Base-by-base conservation (phyloP, 2,888 invertebrate species). In the Tachina fera region DNA sequence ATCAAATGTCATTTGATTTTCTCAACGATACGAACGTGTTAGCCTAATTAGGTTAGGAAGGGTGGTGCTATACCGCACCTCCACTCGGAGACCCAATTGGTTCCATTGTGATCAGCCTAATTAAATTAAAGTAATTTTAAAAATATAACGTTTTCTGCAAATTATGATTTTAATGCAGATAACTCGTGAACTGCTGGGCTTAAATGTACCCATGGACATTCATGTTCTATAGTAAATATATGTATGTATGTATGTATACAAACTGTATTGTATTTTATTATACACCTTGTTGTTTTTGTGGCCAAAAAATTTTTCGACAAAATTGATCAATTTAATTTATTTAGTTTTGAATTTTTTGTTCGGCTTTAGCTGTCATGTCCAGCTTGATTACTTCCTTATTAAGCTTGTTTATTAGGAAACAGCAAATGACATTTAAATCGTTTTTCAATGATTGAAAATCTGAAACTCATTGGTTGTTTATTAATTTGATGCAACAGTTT, bases 391-490 rank as follows among this genome's bases (percentile, higher is more conserved):
- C 70, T 82, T 75, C 58, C 63, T 70, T 74, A 82, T 85, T 82
- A 78, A 82, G 79, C 67, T 71, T 82, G 75, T 67, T 82, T 82
- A 79, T 82, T 79, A 82, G 75, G 60, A 82, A 61, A 82, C 14
- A 80, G 75, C 19, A 86, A 79, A 63, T 79, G 82, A 79, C 82
- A 82, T 53, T 82, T 79, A 78, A 86, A 86, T 82, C 78, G 82
- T 82, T 71, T 86, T 83, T 53, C 63, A 75, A 86, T 86, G 79
- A 82, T 86, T 86, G 70, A 75, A 79, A 70, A 31, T 70, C 56
- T 86, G 63, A 75, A 79, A 67, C 41, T 65, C 60, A 75, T 70
- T 85, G 78, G 31, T 31, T 31, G 6, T 31, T 75, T 70, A 51
- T 78, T 74, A 63, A 74, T 74, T 85, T 70, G n/a, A 65, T 45